These are phyloP conservation scores for Aldrovandia affinis DNA, from an alignment of 2,797 vertebrate species.

Conservation along the genomic window DNA sequence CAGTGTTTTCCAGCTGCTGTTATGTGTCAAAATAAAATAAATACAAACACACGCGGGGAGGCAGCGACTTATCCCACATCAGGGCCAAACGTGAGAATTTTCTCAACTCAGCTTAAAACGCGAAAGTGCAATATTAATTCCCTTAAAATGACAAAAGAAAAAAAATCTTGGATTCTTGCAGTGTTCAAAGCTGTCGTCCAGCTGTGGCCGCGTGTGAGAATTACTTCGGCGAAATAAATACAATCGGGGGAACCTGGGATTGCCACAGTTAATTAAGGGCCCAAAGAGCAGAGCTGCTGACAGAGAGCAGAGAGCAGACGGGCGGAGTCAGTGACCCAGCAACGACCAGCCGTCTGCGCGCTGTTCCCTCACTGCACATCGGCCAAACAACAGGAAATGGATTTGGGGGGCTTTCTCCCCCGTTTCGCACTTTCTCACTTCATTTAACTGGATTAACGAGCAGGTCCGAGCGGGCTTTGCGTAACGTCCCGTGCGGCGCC, in stretches of 20 bases:
- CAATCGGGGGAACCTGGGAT: constrained; percentile 63
- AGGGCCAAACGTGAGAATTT: no score
- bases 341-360: constrained; percentile 45
- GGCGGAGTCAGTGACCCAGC: constrained; percentile 62
- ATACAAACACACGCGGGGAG: no score
- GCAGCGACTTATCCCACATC: no score
- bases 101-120: no score
- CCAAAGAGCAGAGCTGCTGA: constrained; percentile 59
- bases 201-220: constrained; percentile 27
- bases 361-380: constrained; percentile 55
- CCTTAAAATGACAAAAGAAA: neutral
- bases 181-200: neutral
- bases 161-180: neutral
- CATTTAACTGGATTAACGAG: constrained; percentile 85
- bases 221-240: constrained; percentile 69
- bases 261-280: constrained; percentile 72
- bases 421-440: constrained; percentile 74
- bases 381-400: constrained; percentile 69
- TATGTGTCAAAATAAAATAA: no score
- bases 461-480: constrained; percentile 60
- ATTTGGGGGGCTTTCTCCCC: constrained; percentile 64
- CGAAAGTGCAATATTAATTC: no score
- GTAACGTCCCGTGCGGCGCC: constrained; percentile 51
- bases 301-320: constrained; percentile 48
- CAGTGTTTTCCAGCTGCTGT: no score